A percentile compares a stretch with the other conserved stretches of the same genome.
Evolutionary conservation across 2,888 invertebrate species (phyloP).

Genomic region (Leucozona laternaria): DNA sequence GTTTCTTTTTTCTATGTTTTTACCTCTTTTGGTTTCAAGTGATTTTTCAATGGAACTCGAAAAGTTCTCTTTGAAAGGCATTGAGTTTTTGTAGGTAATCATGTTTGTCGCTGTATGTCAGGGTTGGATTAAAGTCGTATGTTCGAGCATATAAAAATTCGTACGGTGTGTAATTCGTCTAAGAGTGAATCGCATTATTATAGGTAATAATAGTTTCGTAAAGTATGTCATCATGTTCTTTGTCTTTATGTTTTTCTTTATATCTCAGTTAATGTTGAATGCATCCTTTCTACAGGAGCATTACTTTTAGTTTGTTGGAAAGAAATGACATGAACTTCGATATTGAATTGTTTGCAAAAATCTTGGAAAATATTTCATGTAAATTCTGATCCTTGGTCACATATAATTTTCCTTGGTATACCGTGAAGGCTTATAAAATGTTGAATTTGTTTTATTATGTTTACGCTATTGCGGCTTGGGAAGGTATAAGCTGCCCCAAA

Average conservation of each 20-base stretch:
- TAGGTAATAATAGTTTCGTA: conserved; percentile 50
- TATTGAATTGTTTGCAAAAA: no score
- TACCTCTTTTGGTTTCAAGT: conserved; percentile 9
- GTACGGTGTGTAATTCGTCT: conserved; percentile 38
- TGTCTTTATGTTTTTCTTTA: conserved; percentile 24
- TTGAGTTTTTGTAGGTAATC: conserved; percentile 29
- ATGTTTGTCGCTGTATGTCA: conserved; percentile 4
- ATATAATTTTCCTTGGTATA: neutral
- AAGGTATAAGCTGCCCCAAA: no score
- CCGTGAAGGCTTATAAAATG: neutral
- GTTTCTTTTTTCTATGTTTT: conserved; percentile 30
- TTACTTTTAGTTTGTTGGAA: no score
- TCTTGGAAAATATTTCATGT: no score
- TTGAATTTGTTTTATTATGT: neutral
- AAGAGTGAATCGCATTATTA: conserved; percentile 55
- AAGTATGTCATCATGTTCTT: conserved; percentile 46
- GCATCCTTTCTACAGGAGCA: conserved; percentile 31
- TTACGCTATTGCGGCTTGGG: neutral
- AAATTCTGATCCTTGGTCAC: no score
- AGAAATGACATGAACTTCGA: no score
- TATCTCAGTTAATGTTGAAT: conserved; percentile 31
- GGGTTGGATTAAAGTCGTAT: conserved; percentile 12
- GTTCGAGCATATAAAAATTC: conserved; percentile 47
- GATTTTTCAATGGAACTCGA: conserved; percentile 8
- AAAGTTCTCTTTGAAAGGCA: conserved; percentile 28